Evolutionary conservation across 2,888 invertebrate genomes (phyloP).

Genomic region (Cephus nigrinus): DNA sequence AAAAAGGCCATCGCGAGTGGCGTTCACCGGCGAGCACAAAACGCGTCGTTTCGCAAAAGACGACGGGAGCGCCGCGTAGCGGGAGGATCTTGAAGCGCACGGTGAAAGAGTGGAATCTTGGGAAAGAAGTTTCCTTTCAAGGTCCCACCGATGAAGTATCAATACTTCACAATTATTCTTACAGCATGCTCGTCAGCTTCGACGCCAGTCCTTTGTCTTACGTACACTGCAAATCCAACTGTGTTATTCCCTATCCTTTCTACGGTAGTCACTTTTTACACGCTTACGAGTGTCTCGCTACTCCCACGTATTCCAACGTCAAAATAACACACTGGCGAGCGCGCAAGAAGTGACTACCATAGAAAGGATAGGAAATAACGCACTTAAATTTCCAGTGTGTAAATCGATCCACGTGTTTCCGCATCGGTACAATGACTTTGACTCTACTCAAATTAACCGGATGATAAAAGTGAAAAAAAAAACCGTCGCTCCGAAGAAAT

Average conservation of each 20-base stretch:
- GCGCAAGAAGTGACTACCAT: too few species aligned
- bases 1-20: conserved; percentile 40
- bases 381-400: too few species aligned
- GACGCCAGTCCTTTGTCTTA: neutral
- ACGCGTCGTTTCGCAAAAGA: conserved; percentile 27
- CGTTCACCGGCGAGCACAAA: conserved; percentile 20
- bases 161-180: neutral
- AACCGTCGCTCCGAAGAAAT: neutral
- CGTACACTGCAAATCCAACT: neutral
- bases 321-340: too few species aligned
- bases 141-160: neutral
- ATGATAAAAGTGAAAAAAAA: too few species aligned
- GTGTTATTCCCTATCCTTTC: too few species aligned
- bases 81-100: conserved; percentile 33
- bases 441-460: neutral
- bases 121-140: neutral
- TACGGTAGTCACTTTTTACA: too few species aligned
- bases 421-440: neutral
- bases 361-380: too few species aligned
- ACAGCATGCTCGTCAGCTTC: neutral
- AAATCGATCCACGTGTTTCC: neutral
- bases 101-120: neutral
- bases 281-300: too few species aligned
- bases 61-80: conserved; percentile 34
- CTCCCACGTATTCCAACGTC: too few species aligned